Evolutionary conservation across 2,113 vertebrate species (phyloP), one percentile per base, ranked within the genome.

Genomic region (Lepisosteus oculatus): DNA sequence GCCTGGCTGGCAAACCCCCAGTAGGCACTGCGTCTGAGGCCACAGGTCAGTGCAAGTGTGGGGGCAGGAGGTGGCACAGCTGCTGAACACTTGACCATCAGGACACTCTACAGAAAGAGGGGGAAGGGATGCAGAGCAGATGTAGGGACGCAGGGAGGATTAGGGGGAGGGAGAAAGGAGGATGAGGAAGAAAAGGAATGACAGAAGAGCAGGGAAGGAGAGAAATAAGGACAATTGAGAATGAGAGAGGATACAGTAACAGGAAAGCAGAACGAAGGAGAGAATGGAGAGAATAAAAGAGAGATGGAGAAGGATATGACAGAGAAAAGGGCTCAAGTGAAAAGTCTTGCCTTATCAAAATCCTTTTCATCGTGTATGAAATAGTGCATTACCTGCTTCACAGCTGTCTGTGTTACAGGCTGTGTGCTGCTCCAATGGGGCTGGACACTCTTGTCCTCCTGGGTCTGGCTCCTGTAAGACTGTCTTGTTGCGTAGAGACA

Each of bases 401-500:
- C 94, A 95, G 86, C 90, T 91, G 80, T 84, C 90, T 44, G 87
- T 80, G 70, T 92, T 92, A 76, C 94, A 95, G 67, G 84, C 56
- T 0, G 71, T 88, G 74, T 91, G 92, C 51, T 92, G 91, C 71
- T 87, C 85, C 4, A 92, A 74, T 0, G 83, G 89, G 15, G 71
- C 45, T 0, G 67, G 65, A 55, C 94, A 95, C 61, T 15, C 71
- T 6, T 43, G 8, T 55, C 90, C 91, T 3, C 85, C 87, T 0
- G 75, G 76, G 47, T 91, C 88, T 0, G 81, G 76, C 0, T 77
- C 78, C 67, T 68, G 72, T 0, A 91, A 80, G 67, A 90, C 61
- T 0, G 75, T 86, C 79, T 93, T 91, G 76, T 78, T 89, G 15
- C 86, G 85, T 75, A 85, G 11, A 0, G 88, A 86, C 72, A 82